Base-by-base conservation (phyloP, 2,888 invertebrate species). In the Oeneis ivallda region DNA sequence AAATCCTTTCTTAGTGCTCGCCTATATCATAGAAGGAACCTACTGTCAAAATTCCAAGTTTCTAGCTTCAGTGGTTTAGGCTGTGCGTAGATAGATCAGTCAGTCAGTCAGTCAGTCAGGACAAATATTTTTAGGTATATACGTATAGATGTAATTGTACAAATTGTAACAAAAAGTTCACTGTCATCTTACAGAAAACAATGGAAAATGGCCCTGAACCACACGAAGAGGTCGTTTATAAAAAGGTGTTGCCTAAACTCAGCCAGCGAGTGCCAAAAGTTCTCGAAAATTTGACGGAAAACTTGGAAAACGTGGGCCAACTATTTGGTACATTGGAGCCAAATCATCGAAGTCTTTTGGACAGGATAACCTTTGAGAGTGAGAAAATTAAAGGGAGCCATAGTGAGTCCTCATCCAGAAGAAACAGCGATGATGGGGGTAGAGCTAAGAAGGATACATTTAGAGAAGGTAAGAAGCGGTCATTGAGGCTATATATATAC, bases 361-460 rank as follows among this genome's bases (percentile, higher is more conserved):
- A 87, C 60, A 77, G 79, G 39, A 83, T 89, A 1, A 87, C 83
- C 11, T 89, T 80, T 70, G 91, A 90, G 70, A 89, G 84, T 64
- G 90, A 91, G 64, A 81, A 79, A 9, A 65, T 86, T 39, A 85
- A 75, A 34, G 80, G 75, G 10, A 86, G 84, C 68, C 84, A 83
- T 0, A 91, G 90, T 64, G 89, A 86, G 49, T 69, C 77, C 2
- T 90, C 91, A 61, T 90, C 89, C 50, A 84, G 90, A 75, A 83
- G 91, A 50, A 89, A 92, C 60, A 90, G 89, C 37, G 84, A 88
- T 68, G 87, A 89, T 67, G 84, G 75, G 0, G 85, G 85, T 0
- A 76, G 84, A 67, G 78, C 79, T 1, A 82, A 73, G 54, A 81
- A 74, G 62, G 88, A 86, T 11, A 77, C 75, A 0, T 75, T 85